Percentiles rank a stretch among this genome's conserved stretches.
phyloP scores from a whole-genome alignment of 2,888 invertebrate species.

The Euzetes globulus region DNA sequence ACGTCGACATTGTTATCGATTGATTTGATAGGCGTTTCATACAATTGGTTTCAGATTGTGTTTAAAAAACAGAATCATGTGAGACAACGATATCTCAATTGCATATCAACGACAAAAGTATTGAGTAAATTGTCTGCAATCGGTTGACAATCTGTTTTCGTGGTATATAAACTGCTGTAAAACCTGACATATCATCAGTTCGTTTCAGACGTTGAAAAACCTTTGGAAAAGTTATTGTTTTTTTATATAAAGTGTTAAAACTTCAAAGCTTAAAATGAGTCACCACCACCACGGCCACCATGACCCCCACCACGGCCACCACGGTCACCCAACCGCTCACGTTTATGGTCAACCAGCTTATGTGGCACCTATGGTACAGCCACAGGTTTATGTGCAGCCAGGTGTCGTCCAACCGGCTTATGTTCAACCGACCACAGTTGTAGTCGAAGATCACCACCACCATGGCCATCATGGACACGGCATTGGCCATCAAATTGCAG shows the following conservation, averaged over 20 bases:
- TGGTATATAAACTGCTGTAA: too few relatives aligned
- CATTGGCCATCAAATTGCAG: not conserved
- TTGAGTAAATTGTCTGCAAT: not conserved
- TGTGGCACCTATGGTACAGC: not conserved
- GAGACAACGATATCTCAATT: not conserved
- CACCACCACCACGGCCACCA: too few relatives aligned
- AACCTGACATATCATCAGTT: too few relatives aligned
- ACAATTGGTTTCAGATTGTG: not conserved
- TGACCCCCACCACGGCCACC: too few relatives aligned
- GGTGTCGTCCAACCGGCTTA: not conserved
- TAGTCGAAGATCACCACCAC: not conserved
- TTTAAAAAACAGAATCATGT: not conserved
- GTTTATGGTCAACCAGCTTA: not conserved
- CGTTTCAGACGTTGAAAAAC: too few relatives aligned
- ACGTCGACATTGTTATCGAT: too few relatives aligned
- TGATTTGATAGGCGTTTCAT: too few relatives aligned
- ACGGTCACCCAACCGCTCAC: not conserved
- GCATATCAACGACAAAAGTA: not conserved
- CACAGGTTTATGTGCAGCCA: not conserved
- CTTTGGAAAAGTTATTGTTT: too few relatives aligned
- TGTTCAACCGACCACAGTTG: not conserved
- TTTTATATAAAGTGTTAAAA: too few relatives aligned
- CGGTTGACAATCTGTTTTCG: too few relatives aligned
- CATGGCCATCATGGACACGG: not conserved
- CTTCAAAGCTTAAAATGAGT: too few relatives aligned